Evolutionary conservation across 2,113 vertebrate species (phyloP), one percentile per base, ranked within the genome.

Genomic region (Nothobranchius furzeri): DNA sequence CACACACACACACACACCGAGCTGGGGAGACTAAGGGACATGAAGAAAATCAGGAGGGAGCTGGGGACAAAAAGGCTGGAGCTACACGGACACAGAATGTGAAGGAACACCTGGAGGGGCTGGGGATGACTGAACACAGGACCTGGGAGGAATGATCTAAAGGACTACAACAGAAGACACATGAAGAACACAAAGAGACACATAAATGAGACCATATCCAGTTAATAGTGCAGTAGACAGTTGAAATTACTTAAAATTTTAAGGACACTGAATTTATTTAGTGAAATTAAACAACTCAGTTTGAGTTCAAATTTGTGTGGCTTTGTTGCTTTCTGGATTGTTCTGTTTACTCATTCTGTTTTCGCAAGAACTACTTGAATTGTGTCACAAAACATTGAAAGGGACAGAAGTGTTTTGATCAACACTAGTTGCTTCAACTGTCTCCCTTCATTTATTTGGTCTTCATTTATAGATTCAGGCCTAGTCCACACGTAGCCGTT

Each of bases 341-440:
- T 64, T 77, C 60, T 75, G 46, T 64, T 54, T 61, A 42, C 40
- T 76, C 66, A 43, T 20, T 14, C n/a, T 9, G 77, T 53, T 62
- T 63, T 63, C 67, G 72, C 64, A 17, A 45, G 48, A 76, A 35
- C 65, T 64, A 62, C 74, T 82, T 45, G 2, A 66, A 64, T 83
- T 60, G 51, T 76, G 80, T 79, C 67, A 76, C 36, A 61, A 88
- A 81, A 85, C 79, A 62, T 17, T 70, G 66, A 77, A 83, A 75
- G 66, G 73, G 67, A 55, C 64, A 76, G 72, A 56, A 69, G 73
- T 61, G 61, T 85, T 89, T 79, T 68, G 70, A 67, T 83, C 67
- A 12, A 68, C 82, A 71, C 35, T 57, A 51, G 53, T 50, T 54
- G 49, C 75, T 73, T 57, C 74, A 86, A 71, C 62, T 82, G 74